Percentiles rank a stretch among this genome's conserved stretches.
These are phyloP conservation scores for Anoura caudifer DNA, from an alignment of 2,113 vertebrate genomes.

Conservation along the genomic window DNA sequence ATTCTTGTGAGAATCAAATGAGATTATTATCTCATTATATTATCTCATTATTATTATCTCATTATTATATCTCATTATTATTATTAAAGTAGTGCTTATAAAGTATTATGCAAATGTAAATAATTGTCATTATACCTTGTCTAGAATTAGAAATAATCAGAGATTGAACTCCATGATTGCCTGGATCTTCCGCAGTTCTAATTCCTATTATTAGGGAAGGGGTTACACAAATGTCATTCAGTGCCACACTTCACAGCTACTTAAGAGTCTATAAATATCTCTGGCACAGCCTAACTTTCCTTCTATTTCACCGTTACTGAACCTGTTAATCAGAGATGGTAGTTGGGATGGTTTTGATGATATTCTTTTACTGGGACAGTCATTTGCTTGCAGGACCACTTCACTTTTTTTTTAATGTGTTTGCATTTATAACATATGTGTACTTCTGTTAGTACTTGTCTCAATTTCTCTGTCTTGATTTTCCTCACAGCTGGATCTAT, in stretches of 20 bases:
- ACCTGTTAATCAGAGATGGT: not conserved
- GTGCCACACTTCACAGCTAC: not conserved
- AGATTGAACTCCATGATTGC: not conserved
- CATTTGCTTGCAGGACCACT: not conserved
- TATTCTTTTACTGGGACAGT: not conserved
- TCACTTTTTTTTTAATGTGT: not conserved
- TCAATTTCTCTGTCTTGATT: not conserved
- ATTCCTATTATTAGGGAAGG: slow-evolving; percentile 36
- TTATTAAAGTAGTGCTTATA: not conserved
- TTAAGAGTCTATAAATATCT: slow-evolving; percentile 45
- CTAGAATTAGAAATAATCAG: slow-evolving; percentile 44
- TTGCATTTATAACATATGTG: not conserved
- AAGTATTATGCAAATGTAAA: slow-evolving; percentile 44
- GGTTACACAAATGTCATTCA: not conserved
- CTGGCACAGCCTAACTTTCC: not conserved
- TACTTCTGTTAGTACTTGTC: not conserved
- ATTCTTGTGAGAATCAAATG: not conserved
- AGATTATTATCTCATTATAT: too few relatives aligned
- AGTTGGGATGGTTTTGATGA: not conserved
- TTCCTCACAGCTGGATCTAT: not conserved
- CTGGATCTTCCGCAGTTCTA: not conserved
- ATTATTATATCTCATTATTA: too few relatives aligned
- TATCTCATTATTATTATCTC: too few relatives aligned
- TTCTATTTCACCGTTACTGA: not conserved
- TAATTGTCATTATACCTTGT: slow-evolving; percentile 36